Base-by-base conservation (phyloP, 2,888 invertebrate species). In the Hirudinaria manillensis region DNA sequence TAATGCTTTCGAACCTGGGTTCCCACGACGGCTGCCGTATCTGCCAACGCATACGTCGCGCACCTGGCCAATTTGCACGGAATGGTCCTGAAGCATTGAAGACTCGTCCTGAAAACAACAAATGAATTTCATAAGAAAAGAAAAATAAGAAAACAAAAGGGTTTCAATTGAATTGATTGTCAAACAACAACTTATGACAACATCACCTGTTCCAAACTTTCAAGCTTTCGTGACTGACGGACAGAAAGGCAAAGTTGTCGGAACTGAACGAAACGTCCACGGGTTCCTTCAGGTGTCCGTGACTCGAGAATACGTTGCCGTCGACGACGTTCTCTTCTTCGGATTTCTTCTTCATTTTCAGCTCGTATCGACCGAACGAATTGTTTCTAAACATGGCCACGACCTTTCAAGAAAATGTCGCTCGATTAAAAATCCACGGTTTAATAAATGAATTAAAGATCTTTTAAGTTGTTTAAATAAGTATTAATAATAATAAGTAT, bases 131-230 rank as follows among this genome's bases (percentile, higher is more conserved):
- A 10, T 13, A 1, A 61, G 29, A 16, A 61, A 45, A 16, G 24
- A 16, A 61, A 19, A 7, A 16, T n/a, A 4, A 27, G n/a, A 16
- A 61, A 61, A 80, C 29, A 32, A 70, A 34, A 19, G 16, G 16
- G 13, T 34, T 19, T 34, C 24, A 36, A 68, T 32, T 24, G 21
- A 32, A 19, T 34, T 68, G 34, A 21, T 24, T 16, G 21, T 32
- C 34, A 66, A 19, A 27, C 29, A 19, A n/a, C n/a, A 19, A 66
- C 29, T 21, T 10, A 21, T 1, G n/a, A 61, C 19, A 1, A 27
- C 10, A 61, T 61, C 82, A 91, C 90, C 92, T 90, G 85, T 94
- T 95, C 97, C 98, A 99, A 72, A 98, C 87, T 87, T 98, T 97
- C 53, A 96, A 87, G 10, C 91, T 90, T 74, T 96, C 94, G 0